Base-by-base conservation (phyloP, 30 jellyfish, hydroid and myxozoan species). In the Nemopilema nomurai region DNA sequence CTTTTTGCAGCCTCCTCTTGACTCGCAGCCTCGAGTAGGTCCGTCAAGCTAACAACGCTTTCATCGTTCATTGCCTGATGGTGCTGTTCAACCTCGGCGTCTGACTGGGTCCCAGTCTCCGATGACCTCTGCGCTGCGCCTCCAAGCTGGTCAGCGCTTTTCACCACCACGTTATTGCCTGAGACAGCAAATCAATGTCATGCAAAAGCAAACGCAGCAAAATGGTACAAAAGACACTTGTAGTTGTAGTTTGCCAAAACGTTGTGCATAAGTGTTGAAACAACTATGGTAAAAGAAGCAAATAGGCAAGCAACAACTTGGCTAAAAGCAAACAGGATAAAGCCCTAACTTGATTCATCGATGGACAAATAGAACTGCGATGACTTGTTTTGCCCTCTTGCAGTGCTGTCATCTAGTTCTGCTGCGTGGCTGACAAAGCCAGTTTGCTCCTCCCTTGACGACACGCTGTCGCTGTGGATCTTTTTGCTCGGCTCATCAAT, bases 311-410 rank as follows among this genome's bases (percentile, higher is more conserved):
- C 57, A 41, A 3, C 57, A 6, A 41, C 57, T 3, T 3, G 57
- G 57, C 57, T 13, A 6, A 41, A 41, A 41, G 13, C 57, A 41
- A 41, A 41, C 57, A 41, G n/a, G n/a, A n/a, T n/a, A n/a, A n/a
- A n/a, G n/a, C n/a, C n/a, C 87, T 71, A 16, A 83, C 91, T 76
- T 71, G 82, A 74, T 69, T 94, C 99, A n/a, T 82, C 88, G n/a
- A 94, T 77, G 17, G 95, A 49, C 49, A 94, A 73, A 75, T 94
- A 94, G 52, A 94, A 94, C 80, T 83, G 97, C 28, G 99, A 89
- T 30, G 97, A 62, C 32, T 85, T 80, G 31, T 68, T 50, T 24
- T 73, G 71, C 19, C 83, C 84, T 41, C 82, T 62, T 23, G 87
- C 51, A 0, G 93, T 57, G 28, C 57, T 87, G n/a, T 67, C 80